These are phyloP conservation scores for Arenaria interpres DNA, from an alignment of 2,113 vertebrate genomes.

Conservation along the genomic window DNA sequence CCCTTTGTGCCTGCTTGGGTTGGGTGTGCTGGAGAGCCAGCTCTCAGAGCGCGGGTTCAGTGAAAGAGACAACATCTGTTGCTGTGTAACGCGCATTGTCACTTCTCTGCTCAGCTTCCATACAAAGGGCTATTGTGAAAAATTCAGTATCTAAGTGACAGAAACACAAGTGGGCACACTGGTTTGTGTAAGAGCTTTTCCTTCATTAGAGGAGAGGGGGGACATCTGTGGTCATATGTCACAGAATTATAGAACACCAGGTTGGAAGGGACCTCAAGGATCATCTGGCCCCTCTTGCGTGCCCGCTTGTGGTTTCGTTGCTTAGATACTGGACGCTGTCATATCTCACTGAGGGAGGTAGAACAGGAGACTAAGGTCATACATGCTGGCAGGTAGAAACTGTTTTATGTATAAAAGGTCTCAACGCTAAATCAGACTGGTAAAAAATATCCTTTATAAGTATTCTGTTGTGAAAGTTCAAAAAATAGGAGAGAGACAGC, in stretches of 20 bases:
- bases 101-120: neutral
- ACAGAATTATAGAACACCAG: neutral
- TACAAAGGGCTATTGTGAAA: neutral
- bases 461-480: neutral
- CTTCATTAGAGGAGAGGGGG: neutral
- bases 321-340: neutral
- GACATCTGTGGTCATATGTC: neutral
- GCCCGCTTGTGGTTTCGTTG: neutral
- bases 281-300: neutral
- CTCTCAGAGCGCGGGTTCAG: neutral
- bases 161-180: neutral
- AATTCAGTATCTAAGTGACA: neutral
- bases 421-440: neutral
- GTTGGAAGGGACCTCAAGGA: neutral
- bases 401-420: neutral
- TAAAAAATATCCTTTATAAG: neutral
- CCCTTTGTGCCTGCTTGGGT: neutral
- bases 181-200: neutral
- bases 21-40: neutral
- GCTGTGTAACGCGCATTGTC: neutral
- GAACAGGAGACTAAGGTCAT: neutral
- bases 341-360: neutral
- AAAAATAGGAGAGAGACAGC: neutral
- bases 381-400: neutral
- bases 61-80: neutral